These are phyloP conservation scores for Malurus alboscapulatus DNA, from an alignment of 2,113 vertebrate genomes.

Conservation along the genomic window DNA sequence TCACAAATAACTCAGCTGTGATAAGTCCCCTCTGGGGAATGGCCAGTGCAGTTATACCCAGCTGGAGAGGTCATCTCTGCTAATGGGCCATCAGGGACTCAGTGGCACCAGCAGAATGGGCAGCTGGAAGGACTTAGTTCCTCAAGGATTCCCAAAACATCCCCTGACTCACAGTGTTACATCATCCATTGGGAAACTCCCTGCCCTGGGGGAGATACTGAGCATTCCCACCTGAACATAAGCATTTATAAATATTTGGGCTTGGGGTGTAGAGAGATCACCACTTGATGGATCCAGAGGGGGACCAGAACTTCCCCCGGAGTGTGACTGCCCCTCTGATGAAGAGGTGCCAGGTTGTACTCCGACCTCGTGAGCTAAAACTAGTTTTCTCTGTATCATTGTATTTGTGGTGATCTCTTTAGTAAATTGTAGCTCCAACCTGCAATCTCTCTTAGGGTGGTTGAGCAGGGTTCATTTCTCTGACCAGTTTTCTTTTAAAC, in stretches of 20 bases:
- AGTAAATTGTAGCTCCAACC: neutral
- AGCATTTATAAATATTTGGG: neutral
- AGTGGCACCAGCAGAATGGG: neutral
- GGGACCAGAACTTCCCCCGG: neutral
- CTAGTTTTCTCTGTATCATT: neutral
- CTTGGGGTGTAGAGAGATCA: fast-evolving
- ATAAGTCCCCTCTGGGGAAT: too few relatives aligned
- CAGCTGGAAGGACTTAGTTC: neutral
- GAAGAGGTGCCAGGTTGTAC: neutral
- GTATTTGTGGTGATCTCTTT: neutral
- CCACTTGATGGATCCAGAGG: neutral
- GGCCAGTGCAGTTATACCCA: neutral
- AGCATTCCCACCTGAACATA: neutral
- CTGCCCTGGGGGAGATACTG: neutral
- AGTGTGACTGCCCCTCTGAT: neutral
- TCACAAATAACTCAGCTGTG: neutral
- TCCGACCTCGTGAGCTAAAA: neutral
- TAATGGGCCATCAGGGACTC: fast-evolving
- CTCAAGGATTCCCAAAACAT: too few relatives aligned
- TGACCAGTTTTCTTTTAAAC: neutral
- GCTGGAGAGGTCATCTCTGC: neutral
- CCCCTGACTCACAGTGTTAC: neutral
- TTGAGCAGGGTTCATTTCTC: neutral
- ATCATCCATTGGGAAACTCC: fast-evolving
- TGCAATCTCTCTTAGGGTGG: neutral